Evolutionary conservation across 2,797 vertebrate genomes (phyloP).

Genomic region (Spea hammondii): DNA sequence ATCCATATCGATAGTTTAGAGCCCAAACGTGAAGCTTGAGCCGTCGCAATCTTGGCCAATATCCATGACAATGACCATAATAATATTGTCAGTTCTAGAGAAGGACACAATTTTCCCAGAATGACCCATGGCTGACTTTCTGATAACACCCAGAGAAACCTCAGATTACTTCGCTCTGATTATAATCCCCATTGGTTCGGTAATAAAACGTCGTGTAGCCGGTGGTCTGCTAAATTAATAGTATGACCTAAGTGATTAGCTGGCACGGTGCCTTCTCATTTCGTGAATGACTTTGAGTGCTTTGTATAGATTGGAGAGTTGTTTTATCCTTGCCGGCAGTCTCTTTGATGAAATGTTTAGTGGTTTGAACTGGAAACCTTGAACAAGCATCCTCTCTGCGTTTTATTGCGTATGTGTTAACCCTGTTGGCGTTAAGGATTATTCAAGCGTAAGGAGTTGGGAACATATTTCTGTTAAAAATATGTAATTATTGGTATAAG

Average conservation of each 20-base stretch:
- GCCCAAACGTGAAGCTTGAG: no score
- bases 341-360: slow-evolving; percentile 1
- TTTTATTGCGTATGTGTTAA: slow-evolving; percentile 1
- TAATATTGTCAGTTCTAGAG: no score
- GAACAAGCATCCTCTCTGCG: not conserved
- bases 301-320: slow-evolving; percentile 7
- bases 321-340: slow-evolving; percentile 9
- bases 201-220: slow-evolving; percentile 15
- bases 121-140: no score
- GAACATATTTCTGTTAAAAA: no score
- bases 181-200: slow-evolving; percentile 7
- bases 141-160: no score
- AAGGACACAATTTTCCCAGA: no score
- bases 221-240: slow-evolving; percentile 27
- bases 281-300: slow-evolving; percentile 28
- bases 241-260: slow-evolving; percentile 47
- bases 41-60: no score
- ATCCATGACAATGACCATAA: no score
- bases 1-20: no score
- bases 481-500: no score
- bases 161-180: no score
- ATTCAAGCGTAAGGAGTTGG: no score
- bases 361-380: not conserved
- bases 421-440: not conserved
- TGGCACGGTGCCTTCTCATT: slow-evolving; percentile 41